Evolutionary conservation across 2,113 vertebrate genomes (phyloP).

Genomic region (Galeopterus variegatus): DNA sequence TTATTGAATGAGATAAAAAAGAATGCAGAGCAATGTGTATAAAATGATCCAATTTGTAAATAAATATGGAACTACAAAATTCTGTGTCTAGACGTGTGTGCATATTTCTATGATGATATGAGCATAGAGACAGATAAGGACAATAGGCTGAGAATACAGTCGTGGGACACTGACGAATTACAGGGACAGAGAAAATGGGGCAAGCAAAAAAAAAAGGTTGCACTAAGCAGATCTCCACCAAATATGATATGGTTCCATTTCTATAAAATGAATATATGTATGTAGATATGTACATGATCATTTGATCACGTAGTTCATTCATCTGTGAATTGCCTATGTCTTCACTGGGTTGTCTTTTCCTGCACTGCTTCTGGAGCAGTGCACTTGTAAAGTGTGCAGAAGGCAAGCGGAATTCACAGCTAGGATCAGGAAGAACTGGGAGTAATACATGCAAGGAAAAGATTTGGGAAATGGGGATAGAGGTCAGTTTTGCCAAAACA

Average conservation of each 20-base stretch:
- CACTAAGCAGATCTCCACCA: too few relatives aligned
- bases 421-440: not conserved
- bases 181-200: too few relatives aligned
- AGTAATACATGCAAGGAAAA: not conserved
- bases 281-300: not conserved
- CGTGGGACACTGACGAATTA: too few relatives aligned
- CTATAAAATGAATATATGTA: too few relatives aligned
- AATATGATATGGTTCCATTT: too few relatives aligned
- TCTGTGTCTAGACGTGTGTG: not conserved
- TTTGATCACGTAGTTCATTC: not conserved
- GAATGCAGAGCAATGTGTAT: not conserved
- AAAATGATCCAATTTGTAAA: constrained; percentile 1
- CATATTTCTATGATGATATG: not conserved
- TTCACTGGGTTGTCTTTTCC: not conserved
- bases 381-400: not conserved
- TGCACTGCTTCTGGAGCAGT: not conserved
- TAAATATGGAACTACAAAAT: not conserved
- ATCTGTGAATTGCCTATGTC: not conserved
- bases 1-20: not conserved
- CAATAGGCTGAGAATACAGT: not conserved
- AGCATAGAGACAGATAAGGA: not conserved
- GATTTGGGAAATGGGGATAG: not conserved
- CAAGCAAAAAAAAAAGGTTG: too few relatives aligned
- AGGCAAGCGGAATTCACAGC: not conserved
- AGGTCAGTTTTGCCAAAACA: not conserved